Base-by-base conservation (phyloP, 2,888 invertebrate species). In the Calliphora vomitoria region DNA sequence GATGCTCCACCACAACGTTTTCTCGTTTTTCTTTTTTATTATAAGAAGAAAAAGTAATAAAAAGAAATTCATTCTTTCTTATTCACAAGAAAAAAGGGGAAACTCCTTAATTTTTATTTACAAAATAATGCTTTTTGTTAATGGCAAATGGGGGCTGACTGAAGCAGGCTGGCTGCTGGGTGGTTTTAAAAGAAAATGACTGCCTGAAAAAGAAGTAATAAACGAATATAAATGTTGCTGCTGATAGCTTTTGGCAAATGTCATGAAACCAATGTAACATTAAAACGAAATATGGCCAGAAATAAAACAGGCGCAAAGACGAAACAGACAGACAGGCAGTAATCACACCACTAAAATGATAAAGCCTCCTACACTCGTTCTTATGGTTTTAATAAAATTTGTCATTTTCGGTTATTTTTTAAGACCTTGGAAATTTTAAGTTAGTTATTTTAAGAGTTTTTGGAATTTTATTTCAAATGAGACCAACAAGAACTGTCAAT, bases 231-330 rank as follows among this genome's bases (percentile, higher is more conserved):
- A 78, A 83, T 84, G 66, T 66, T 25, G 55, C 60, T 87, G 78
- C 58, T 80, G 84, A 84, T 81, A 44, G 82, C 84, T 84, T 74
- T 87, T 85, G 87, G 82, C 78, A 87, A 82, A 85, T 85, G 74
- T 75, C 87, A 69, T 79, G 78, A 82, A 87, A 74, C 66, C 78
- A 82, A 64, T 84, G 80, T 81, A 68, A 64, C 35, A 82, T 74
- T 78, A 86, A 82, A 83, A 75, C n/a, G 62, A 83, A 66, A 74
- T 75, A 25, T 44, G 75, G 31, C 81, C 53, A 35, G 41, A 68
- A 78, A 50, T 38, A 18, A 60, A 68, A 82, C 5, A 76, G 53
- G 13, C 0, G 6, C 10, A 76, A 11, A 69, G 4, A 66, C 35
- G 4, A 0, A 53, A 53, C 50, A 41, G 60, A 11, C 31, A 50